Base-by-base conservation (phyloP, 2,888 invertebrate genomes). In the Ectemnius cavifrons region DNA sequence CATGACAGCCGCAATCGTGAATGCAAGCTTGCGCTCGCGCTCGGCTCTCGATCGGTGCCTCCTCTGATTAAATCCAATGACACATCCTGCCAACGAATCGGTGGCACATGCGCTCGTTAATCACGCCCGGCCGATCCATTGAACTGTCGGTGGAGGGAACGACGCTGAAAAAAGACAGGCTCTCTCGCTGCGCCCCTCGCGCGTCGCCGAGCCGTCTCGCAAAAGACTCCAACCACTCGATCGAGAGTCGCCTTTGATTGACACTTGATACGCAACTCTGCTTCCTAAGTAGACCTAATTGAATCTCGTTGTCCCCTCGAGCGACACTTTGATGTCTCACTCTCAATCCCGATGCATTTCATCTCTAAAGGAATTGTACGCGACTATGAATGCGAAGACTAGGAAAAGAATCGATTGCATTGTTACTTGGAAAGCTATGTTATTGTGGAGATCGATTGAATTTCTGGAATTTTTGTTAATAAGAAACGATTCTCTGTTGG, bases 101-200 rank as follows among this genome's bases (percentile, higher is more conserved):
- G 60, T 67, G 71, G 64, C 83, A 85, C 83, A 82, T 82, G 86
- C 71, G 84, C 76, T 81, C 84, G 86, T 87, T 82, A 87, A 87
- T 87, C 85, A 80, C 77, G 64, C 72, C 67, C 27, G n/a, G 58
- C 28, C 74, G 82, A 82, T 78, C 71, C 47, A 73, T 73, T 75
- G 75, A 81, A 71, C 76, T 59, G 74, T 78, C 69, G 20, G 57
- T 37, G 37, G 37, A 37, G 37, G 8, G 71, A 65, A n/a, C 57
- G 58, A 37, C 13, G 52, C 52, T 52, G 52, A 57, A 79, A 79
- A 60, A 47, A 75, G 16, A 52, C n/a, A 52, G 52, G 16, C 13
- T 6, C 52, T 0, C 3, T 6, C 52, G 4, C 3, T 23, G 23
- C 23, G 23, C 13, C 16, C 52, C 52, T 52, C 16, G 14, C 16